phyloP scores from a whole-genome alignment of 2,888 invertebrate genomes.

The Fabriciana adippe region DNA sequence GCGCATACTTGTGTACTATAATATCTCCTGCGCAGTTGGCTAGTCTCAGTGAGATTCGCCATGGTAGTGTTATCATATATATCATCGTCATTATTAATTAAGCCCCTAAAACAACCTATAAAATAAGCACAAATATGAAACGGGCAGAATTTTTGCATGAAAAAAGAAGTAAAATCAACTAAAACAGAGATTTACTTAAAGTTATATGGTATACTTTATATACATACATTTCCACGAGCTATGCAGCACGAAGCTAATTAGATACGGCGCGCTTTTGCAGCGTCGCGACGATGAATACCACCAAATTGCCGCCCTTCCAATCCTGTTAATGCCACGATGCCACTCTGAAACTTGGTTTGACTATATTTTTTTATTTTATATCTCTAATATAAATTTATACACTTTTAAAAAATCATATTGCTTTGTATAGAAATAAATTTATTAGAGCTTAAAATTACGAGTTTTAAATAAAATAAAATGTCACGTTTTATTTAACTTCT shows the following conservation, averaged over 20 bases:
- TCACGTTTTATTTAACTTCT: too few relatives aligned
- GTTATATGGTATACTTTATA: slow-evolving; percentile 52
- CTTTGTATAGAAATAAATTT: not conserved
- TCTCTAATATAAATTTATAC: slow-evolving; percentile 17
- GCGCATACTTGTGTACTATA: too few relatives aligned
- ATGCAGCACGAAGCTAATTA: slow-evolving; percentile 76
- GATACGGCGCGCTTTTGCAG: slow-evolving; percentile 81
- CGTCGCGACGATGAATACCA: slow-evolving; percentile 74
- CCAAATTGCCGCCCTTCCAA: slow-evolving; percentile 80
- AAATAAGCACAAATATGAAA: not conserved
- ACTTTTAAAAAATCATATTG: not conserved
- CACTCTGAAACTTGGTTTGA: slow-evolving; percentile 61
- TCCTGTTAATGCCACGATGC: slow-evolving; percentile 71
- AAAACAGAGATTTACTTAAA: slow-evolving; percentile 21
- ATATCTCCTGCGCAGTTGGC: too few relatives aligned
- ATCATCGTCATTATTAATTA: not conserved
- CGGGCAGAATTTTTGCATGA: slow-evolving; percentile 1
- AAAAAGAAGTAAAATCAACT: slow-evolving; percentile 18
- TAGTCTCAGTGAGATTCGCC: too few relatives aligned
- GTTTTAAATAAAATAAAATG: too few relatives aligned
- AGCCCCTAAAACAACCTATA: not conserved
- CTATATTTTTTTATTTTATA: slow-evolving; percentile 51
- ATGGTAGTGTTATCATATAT: too few relatives aligned
- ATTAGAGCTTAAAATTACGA: too few relatives aligned
- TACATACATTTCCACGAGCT: slow-evolving; percentile 52